Percentiles rank a stretch among this genome's conserved stretches.
These are phyloP conservation scores for Micronycteris hirsuta DNA, from an alignment of 2,113 vertebrate genomes.

Conservation along the genomic window DNA sequence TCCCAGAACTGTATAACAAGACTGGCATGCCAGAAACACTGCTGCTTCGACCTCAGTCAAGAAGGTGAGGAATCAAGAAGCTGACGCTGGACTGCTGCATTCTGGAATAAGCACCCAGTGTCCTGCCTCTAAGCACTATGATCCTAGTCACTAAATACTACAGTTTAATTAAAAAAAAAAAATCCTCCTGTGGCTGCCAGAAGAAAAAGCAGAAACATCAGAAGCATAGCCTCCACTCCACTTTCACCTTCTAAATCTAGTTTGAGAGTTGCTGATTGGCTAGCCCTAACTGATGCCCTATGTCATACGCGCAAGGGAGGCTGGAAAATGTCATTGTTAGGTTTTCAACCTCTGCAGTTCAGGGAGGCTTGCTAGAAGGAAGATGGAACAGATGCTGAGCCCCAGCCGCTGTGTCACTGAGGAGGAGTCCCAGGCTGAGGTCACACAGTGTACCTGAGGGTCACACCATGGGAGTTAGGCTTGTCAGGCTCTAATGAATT, in stretches of 20 bases:
- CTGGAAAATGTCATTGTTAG: neutral
- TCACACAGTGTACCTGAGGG: neutral
- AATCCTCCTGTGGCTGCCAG: neutral
- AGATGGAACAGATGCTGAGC: neutral
- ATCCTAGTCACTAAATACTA: neutral
- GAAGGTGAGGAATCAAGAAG: neutral
- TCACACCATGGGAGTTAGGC: neutral
- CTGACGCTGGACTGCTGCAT: neutral
- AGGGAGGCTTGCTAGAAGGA: neutral
- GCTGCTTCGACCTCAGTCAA: neutral
- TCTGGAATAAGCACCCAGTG: neutral
- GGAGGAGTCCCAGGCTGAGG: neutral
- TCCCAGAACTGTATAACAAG: neutral
- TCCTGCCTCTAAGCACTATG: neutral
- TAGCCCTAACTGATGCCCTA: neutral
- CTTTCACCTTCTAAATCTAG: neutral
- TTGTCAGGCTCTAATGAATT: neutral
- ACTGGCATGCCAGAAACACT: neutral
- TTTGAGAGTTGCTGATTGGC: neutral
- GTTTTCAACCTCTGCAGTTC: neutral
- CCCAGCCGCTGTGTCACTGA: neutral
- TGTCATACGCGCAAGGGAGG: neutral
- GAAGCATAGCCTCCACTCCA: neutral
- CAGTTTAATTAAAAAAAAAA: neutral
- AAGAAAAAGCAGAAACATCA: neutral